These are phyloP conservation scores for Puma concolor DNA, from an alignment of 2,113 vertebrate genomes.

Conservation along the genomic window DNA sequence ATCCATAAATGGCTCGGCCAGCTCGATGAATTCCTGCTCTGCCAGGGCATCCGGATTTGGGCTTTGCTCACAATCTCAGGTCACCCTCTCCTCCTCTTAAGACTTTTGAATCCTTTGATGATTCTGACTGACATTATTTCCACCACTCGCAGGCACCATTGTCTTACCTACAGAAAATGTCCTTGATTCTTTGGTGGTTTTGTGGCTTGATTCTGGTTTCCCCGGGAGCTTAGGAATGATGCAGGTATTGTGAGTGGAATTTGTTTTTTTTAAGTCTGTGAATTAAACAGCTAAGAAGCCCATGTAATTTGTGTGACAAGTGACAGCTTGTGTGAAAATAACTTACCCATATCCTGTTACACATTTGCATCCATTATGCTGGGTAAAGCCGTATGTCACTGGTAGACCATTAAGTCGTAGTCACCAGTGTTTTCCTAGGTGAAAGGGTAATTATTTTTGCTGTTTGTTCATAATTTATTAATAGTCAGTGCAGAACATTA, in stretches of 20 bases:
- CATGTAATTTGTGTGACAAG: constrained; percentile 75
- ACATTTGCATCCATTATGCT: constrained; percentile 82
- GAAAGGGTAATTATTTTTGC: constrained; percentile 86
- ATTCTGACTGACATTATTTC: constrained; percentile 61
- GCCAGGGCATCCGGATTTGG: not conserved
- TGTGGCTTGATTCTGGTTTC: not conserved
- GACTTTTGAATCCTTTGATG: not conserved
- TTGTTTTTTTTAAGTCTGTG: constrained; percentile 42
- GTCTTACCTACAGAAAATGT: not conserved
- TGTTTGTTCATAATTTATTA: constrained; percentile 87
- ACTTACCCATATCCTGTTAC: constrained; percentile 75
- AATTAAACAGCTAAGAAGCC: constrained; percentile 71
- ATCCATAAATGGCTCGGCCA: constrained; percentile 59
- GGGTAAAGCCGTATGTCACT: constrained; percentile 78
- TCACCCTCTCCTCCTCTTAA: constrained; percentile 55
- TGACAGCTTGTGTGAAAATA: constrained; percentile 80
- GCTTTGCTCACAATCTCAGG: constrained; percentile 29
- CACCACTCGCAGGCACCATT: not conserved
- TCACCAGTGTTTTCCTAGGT: constrained; percentile 84
- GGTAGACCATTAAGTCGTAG: constrained; percentile 73
- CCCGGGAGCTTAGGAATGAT: not conserved
- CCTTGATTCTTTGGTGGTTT: not conserved
- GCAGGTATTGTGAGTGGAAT: constrained; percentile 11
- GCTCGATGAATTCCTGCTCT: constrained; percentile 76
- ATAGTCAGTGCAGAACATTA: constrained; percentile 83